Conservation (phyloP, 2,888 invertebrate genomes). For the Erebia aethiops region DNA sequence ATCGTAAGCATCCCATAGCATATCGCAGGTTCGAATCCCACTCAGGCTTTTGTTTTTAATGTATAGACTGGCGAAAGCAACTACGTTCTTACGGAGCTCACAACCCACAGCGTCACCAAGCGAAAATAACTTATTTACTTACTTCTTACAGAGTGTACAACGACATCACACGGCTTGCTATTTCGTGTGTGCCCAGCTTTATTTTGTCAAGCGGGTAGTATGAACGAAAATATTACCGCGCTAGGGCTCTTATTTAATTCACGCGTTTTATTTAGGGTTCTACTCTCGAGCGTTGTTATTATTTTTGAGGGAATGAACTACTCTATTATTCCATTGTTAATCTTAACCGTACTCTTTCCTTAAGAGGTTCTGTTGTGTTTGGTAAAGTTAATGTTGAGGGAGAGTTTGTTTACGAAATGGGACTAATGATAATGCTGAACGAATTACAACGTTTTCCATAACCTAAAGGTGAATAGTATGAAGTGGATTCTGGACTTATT, state of each 20-base stretch:
- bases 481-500: too few relatives aligned
- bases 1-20: too few relatives aligned
- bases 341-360: constrained; percentile 6
- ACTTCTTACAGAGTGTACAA: too few relatives aligned
- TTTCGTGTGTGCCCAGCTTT: constrained; percentile 28
- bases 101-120: too few relatives aligned
- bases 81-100: too few relatives aligned
- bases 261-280: constrained; percentile 28
- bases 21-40: too few relatives aligned
- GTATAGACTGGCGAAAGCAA: too few relatives aligned
- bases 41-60: too few relatives aligned
- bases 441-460: neutral
- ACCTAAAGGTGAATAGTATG: neutral
- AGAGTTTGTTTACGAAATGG: neutral
- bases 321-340: constrained; percentile 25
- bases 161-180: neutral
- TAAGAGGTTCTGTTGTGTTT: constrained; percentile 20
- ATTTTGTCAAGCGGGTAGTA: constrained; percentile 42
- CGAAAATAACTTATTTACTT: too few relatives aligned
- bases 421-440: neutral
- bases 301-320: constrained; percentile 16
- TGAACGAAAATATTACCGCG: constrained; percentile 38
- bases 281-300: constrained; percentile 22
- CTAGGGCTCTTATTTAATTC: constrained; percentile 36
- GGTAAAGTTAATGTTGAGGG: neutral